Percentiles rank a stretch among this genome's conserved stretches.
Evolutionary conservation across 92 coral and sea anemone species (phyloP).

Genomic region (Zoanthus gigantus): DNA sequence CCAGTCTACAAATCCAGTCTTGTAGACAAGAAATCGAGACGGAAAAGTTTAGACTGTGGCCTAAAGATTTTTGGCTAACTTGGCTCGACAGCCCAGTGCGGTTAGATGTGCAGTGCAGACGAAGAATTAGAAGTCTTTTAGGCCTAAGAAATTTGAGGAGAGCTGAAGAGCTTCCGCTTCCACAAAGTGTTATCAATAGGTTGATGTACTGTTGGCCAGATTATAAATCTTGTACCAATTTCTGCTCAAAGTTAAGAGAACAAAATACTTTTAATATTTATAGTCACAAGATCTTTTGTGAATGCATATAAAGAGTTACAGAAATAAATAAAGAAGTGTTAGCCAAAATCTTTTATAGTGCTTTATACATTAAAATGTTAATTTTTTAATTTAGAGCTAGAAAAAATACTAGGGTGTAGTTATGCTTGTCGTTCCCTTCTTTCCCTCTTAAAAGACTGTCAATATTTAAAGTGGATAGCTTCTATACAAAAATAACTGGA

Average conservation of each 20-base stretch:
- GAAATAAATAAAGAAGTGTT: neutral
- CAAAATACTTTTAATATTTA: conserved; percentile 15
- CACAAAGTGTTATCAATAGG: neutral
- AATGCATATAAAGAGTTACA: neutral
- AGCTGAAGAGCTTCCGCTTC: conserved; percentile 40
- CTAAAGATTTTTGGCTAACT: conserved; percentile 32
- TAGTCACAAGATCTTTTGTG: conserved; percentile 31
- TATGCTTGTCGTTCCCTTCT: too few species aligned
- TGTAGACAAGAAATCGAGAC: neutral
- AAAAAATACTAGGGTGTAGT: too few species aligned
- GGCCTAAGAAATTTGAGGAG: conserved; percentile 10
- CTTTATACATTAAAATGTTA: too few species aligned
- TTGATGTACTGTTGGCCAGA: conserved; percentile 30
- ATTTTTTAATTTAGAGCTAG: too few species aligned
- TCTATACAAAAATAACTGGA: too few species aligned
- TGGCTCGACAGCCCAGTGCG: conserved; percentile 54
- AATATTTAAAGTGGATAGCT: too few species aligned
- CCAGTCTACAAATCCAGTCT: conserved; percentile 32
- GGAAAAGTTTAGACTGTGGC: conserved; percentile 45
- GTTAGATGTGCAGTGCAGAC: conserved; percentile 43
- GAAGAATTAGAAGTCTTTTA: conserved; percentile 32
- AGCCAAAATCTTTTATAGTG: too few species aligned
- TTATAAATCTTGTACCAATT: neutral
- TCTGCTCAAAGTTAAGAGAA: conserved; percentile 9
- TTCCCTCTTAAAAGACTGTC: too few species aligned